Evolutionary conservation across 2,113 vertebrate species (phyloP), one percentile per base, ranked within the genome.

Genomic region (Rhinoderma darwinii): DNA sequence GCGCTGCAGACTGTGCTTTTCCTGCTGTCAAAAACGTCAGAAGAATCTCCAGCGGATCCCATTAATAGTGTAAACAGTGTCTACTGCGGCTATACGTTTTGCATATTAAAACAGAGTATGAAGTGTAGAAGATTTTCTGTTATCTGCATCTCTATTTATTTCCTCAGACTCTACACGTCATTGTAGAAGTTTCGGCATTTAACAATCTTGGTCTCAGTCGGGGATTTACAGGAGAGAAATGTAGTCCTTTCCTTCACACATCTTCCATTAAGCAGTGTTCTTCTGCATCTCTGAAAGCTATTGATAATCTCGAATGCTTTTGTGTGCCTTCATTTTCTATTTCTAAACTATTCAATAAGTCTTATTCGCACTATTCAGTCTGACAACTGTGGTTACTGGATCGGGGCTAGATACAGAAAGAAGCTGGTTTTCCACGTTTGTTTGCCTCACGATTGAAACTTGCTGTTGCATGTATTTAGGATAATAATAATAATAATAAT

Each of bases 111-210:
- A 54, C 2, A 54, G 20, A 3, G 4, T n/a, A 1, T 9, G 7
- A 2, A 1, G 54, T 1, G 7, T 1, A 9, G 2, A n/a, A 59
- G 4, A 1, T 50, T 18, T 14, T 20, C 1, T 5, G 3, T 11
- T 27, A n/a, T 10, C 56, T 61, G 8, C 22, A 61, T 27, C 11
- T 18, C 17, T 30, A 30, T 63, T 63, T 30, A 35, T 35, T 68
- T 68, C 17, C 30, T 35, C 17, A 8, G 9, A 12, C 44, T 47
- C 44, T 47, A 47, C 2, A 47, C 44, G 9, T 47, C 14, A 3
- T 47, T 47, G 44, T 47, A 18, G 17, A 35, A 1, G 1, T 0
- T 70, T 12, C 14, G 6, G 27, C 44, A 8, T 4, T 17, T 68
- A 68, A 68, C 30, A 35, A 68, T 68, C 63, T 35, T 68, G 5